Evolutionary conservation across 2,888 invertebrate species (phyloP), one percentile per base, ranked within the genome.

Genomic region (Nasonovia ribisnigri): DNA sequence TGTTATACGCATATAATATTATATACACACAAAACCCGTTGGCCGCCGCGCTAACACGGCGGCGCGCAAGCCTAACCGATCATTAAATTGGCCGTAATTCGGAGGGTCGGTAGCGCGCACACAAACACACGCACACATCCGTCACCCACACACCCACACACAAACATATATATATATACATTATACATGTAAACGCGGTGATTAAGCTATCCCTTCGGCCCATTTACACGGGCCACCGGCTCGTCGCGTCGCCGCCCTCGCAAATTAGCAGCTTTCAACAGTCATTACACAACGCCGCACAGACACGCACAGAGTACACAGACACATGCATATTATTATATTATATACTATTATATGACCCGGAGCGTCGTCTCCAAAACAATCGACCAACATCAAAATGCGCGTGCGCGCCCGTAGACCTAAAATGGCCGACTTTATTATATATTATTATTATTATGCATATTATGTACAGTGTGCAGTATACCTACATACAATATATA

Each of bases 211-310:
- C 93, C 93, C 93, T 93, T 93, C 93, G 57, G 93, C 60, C 94
- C 95, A 94, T 94, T 95, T 95, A 94, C 94, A 94, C 93, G 92
- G 94, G 94, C 90, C 91, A 94, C 89, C 94, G 91, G 84, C 93
- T 92, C 91, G 88, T 84, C 92, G 91, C 90, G 94, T 84, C 84
- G 77, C 90, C 94, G 94, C 94, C 94, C 91, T 88, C 94, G 94
- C 90, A 94, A 95, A 95, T 95, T 95, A 95, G 95, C 95, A 94
- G 95, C 95, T 95, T 95, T 95, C 95, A 95, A 94, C 94, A 94
- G 95, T 94, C 94, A 94, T 95, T 94, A 94, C 93, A 67, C 48
- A 51, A 93, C 94, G 67, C 94, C 51, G 29, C 84, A 5, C 90
- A 26, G 67, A 86, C 87, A 46, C 94, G 90, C 92, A 94, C 94